Conservation (phyloP, 2,113 vertebrate species). For the Deroptyus accipitrinus region DNA sequence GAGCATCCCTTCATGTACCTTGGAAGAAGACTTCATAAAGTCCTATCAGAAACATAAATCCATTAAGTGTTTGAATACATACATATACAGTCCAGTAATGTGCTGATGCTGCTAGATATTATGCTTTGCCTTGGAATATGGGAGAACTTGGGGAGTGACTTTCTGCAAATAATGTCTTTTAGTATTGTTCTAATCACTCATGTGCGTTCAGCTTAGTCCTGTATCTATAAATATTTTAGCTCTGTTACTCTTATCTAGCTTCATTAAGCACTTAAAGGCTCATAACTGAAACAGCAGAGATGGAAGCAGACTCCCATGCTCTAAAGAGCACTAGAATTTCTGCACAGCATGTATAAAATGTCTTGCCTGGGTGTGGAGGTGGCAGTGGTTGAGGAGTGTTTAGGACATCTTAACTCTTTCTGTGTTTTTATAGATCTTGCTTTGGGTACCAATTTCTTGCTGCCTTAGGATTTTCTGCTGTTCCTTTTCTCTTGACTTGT, state of each 20-base stretch:
- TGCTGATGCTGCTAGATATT: slow-evolving; percentile 36
- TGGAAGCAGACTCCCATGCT: background rate
- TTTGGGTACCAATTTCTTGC: background rate
- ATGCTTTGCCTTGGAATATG: background rate
- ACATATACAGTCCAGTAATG: background rate
- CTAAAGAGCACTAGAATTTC: background rate
- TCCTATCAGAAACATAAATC: background rate
- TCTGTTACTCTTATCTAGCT: slow-evolving; percentile 8
- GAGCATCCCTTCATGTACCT: background rate
- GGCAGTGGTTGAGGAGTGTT: background rate
- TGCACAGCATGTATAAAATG: background rate
- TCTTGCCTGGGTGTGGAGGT: background rate
- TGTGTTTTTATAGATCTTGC: background rate
- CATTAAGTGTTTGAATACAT: background rate
- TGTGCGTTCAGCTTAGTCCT: slow-evolving; percentile 25
- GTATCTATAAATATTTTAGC: slow-evolving; percentile 55
- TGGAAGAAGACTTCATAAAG: background rate
- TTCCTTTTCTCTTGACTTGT: background rate
- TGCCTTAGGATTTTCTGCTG: background rate
- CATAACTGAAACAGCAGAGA: background rate
- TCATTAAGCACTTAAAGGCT: slow-evolving; percentile 48
- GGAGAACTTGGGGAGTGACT: slow-evolving; percentile 14
- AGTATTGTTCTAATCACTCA: background rate
- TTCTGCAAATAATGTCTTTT: background rate
- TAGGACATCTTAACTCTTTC: background rate